Base-by-base conservation (phyloP, 2,113 vertebrate species). In the Sorex fumeus region DNA sequence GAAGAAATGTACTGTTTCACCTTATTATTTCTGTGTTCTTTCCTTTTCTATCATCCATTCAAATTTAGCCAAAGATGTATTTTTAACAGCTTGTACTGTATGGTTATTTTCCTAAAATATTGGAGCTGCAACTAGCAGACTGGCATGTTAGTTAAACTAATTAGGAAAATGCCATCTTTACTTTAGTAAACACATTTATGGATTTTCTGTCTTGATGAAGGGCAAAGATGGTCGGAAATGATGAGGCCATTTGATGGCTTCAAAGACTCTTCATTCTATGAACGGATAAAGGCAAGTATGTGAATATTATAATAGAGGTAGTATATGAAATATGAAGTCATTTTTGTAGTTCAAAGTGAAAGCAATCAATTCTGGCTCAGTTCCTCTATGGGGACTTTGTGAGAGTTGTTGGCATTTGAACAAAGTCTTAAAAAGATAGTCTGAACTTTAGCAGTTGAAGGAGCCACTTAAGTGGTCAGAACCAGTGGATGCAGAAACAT, bases 41-140 rank as follows among this genome's bases (percentile, higher is more conserved):
- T 36, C 11, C 8, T 57, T 66, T 67, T 30, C 12, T 12, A 70
- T 88, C 18, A 69, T 84, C 67, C 15, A 76, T 43, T 62, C 45
- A 16, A 27, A 1, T 27, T 34, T 72, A 64, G 27, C 75, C 32
- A 71, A 30, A 62, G 50, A 27, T 53, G 67, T 19, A 67, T 57
- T 75, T 85, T 72, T 30, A 77, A 84, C 45, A 84, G 10, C 10
- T 36, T 69, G 4, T 4, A 64, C 8, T 64, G 1, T 32, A 28
- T n/a, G 36, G 5, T 77, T 32, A 53, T 70, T 79, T 67, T 69
- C 23, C 77, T 36, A 57, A 83, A 93, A 83, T 83, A 87, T 3
- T 62, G 34, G 47, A 78, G 72, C 45, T 53, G 6, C 40, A 76
- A 32, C 76, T 62, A 80, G 74, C 45, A n/a, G 28, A 50, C 13